Conservation (phyloP, 2,797 vertebrate genomes). For the Xiphorhynchus erythropygius region DNA sequence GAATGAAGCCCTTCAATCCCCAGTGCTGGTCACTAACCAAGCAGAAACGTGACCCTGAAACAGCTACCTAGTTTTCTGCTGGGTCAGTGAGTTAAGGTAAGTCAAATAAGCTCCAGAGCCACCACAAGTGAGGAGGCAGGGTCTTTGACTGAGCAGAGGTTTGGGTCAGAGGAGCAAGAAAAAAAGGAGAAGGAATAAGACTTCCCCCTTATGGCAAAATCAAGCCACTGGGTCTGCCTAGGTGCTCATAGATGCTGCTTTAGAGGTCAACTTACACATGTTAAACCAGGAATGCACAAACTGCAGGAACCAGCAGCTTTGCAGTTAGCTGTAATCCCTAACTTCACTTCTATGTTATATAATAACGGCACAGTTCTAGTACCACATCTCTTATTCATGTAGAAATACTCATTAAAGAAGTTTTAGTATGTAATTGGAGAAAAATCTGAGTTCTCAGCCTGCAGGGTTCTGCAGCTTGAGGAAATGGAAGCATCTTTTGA, state of each 20-base stretch:
- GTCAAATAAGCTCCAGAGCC: neutral
- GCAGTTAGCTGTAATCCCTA: neutral
- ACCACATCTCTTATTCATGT: neutral
- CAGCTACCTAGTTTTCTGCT: neutral
- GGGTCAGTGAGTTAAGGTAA: neutral
- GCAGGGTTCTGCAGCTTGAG: neutral
- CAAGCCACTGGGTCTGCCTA: neutral
- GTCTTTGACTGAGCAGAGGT: neutral
- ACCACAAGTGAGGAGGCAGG: neutral
- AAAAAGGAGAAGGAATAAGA: slow-evolving; percentile 35
- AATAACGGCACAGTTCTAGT: neutral
- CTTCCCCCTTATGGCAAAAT: slow-evolving; percentile 45
- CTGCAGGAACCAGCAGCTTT: neutral
- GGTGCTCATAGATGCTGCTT: neutral
- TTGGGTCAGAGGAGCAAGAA: neutral
- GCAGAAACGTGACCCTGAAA: neutral
- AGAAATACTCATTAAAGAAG: neutral
- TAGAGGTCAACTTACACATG: accelerated
- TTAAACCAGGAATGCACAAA: neutral
- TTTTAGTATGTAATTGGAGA: neutral
- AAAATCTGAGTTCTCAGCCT: neutral
- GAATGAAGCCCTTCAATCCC: neutral
- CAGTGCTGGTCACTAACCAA: neutral
- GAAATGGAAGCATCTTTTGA: neutral
- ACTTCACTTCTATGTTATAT: neutral